Base-by-base conservation (phyloP, 2,888 invertebrate genomes). In the Rhagium mordax region DNA sequence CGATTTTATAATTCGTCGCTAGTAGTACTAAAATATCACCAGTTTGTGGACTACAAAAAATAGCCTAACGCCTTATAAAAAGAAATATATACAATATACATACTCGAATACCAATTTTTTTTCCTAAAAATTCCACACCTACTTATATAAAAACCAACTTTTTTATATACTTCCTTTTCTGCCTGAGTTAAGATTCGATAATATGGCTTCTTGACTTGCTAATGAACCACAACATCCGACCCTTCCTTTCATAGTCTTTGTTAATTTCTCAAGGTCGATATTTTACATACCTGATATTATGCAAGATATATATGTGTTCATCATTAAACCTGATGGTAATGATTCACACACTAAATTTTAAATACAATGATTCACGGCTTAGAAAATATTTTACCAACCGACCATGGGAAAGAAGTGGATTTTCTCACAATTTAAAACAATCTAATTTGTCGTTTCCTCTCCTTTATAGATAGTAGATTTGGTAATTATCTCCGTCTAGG, bases 211-310 rank as follows among this genome's bases (percentile, higher is more conserved):
- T 64, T 64, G 64, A 49, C 51, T 49, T 48, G 41, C 24, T 16
- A 64, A 24, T 24, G 48, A 62, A 64, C 51, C 64, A 48, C 64
- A 62, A 64, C 49, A 24, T 64, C 64, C 64, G 64, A 48, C 64
- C 64, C 27, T 27, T 64, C 64, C 27, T 27, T 64, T 27, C 47
- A n/a, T 59, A 6, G 4, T 3, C 18, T 41, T 13, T n/a, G 29
- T 27, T 18, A 3, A 41, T 41, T 62, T 61, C 16, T 29, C 64
- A 64, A 64, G 64, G 64, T 27, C 24, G 2, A 15, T 49, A 51
- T 21, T 64, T 64, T 16, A 16, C 49, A 27, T 16, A 49, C 64
- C 27, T 64, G 41, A 64, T 64, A 27, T 33, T n/a, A n/a, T n/a
- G n/a, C n/a, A n/a, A n/a, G 33, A 49, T 16, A 24, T 15, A 64